Base-by-base conservation (phyloP, 2,888 invertebrate genomes). In the Clostera curtula region DNA sequence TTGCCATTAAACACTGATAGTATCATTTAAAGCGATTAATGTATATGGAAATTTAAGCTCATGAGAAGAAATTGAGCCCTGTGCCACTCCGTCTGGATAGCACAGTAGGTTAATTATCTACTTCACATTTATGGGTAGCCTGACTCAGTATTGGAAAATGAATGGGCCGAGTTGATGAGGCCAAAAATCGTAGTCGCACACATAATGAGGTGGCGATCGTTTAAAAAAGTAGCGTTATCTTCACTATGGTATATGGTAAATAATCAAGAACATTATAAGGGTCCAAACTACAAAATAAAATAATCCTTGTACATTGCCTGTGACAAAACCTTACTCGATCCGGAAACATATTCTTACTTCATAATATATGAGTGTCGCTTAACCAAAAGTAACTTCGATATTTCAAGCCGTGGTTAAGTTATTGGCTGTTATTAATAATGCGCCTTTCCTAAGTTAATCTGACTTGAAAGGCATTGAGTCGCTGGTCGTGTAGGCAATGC, bases 361-460 rank as follows among this genome's bases (percentile, higher is more conserved):
- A 62, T 74, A 73, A 80, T 73, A 71, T 70, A 82, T 68, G 62
- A 63, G 58, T 64, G 71, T 79, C 76, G 65, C 75, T 80, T 79
- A 79, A 74, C 77, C 74, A 72, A 77, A 77, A 77, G 71, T 74
- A 68, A 71, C 68, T 73, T 64, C 76, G 73, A 82, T 82, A 80
- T 79, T 77, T 80, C 77, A 80, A 76, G 67, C 63, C 49, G 51
- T 56, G 54, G 63, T 65, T 77, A 76, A 82, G 65, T 77, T 82
- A 82, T 82, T 77, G 80, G 72, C 62, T 59, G 75, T 74, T 82
- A 80, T 82, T 80, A 80, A 80, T 77, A 82, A 80, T 61, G 59
- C 60, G 66, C 65, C 73, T 76, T 76, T 74, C 71, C 69, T 75
- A 73, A 77, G 73, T 75, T 82, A 80, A 82, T 82, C 82, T 73